These are phyloP conservation scores for Triops longicaudatus DNA, from an alignment of 1,140 invertebrate species.

Conservation along the genomic window DNA sequence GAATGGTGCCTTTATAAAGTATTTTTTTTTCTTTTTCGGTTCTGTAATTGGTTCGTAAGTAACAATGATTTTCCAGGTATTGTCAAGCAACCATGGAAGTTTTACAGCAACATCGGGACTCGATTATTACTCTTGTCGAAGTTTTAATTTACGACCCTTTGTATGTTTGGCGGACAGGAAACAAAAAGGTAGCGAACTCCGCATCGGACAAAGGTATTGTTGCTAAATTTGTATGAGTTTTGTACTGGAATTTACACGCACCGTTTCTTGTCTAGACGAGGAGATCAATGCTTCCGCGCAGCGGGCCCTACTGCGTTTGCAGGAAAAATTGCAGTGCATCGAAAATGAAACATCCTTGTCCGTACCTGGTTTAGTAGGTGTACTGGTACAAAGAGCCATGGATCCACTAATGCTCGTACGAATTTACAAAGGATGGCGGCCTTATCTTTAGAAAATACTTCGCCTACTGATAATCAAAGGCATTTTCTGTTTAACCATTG, in stretches of 20 bases:
- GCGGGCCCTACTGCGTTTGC: constrained; percentile 64
- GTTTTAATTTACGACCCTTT: constrained; percentile 89
- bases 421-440: constrained; percentile 81
- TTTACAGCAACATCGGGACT: constrained; percentile 66
- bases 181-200: constrained; percentile 39
- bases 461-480: not conserved
- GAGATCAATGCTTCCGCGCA: constrained; percentile 61
- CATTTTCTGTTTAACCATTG: no score
- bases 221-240: not conserved
- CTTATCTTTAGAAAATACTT: constrained; percentile 55
- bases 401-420: constrained; percentile 66
- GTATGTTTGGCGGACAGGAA: constrained; percentile 71
- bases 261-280: constrained; percentile 30
- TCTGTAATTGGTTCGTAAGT: not conserved
- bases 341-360: constrained; percentile 52
- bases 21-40: not conserved
- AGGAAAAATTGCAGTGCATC: constrained; percentile 74
- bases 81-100: constrained; percentile 83
- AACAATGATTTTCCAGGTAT: constrained; percentile 58
- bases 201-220: constrained; percentile 36
- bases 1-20: not conserved
- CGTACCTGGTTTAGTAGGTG: constrained; percentile 69
- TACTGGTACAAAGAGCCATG: constrained; percentile 70
- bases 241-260: not conserved
- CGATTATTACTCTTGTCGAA: constrained; percentile 77